These are phyloP conservation scores for Eubasilissa splendida DNA, from an alignment of 2,888 invertebrate genomes.

Conservation along the genomic window DNA sequence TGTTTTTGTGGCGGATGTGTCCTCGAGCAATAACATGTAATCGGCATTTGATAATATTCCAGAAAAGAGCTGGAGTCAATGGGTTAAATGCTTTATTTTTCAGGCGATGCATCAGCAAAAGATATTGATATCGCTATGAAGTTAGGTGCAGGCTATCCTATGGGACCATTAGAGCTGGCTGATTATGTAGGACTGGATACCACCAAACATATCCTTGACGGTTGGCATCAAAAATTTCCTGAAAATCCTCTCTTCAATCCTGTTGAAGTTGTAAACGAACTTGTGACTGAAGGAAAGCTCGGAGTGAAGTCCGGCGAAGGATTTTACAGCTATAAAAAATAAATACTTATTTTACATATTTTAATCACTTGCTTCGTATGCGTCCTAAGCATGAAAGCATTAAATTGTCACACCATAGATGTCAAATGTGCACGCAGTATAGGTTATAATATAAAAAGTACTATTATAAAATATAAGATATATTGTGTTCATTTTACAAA, in stretches of 20 bases:
- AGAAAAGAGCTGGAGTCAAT: too few relatives aligned
- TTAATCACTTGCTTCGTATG: too few relatives aligned
- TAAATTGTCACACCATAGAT: too few relatives aligned
- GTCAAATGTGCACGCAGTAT: too few relatives aligned
- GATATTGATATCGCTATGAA: constrained; percentile 95
- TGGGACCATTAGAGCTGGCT: constrained; percentile 90
- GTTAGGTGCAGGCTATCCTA: constrained; percentile 89
- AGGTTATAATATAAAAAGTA: too few relatives aligned
- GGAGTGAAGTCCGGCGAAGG: constrained; percentile 88
- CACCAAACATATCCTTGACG: constrained; percentile 82
- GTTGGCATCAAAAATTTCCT: constrained; percentile 83
- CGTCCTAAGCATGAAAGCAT: too few relatives aligned
- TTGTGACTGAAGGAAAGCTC: constrained; percentile 85
- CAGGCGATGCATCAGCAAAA: constrained; percentile 79
- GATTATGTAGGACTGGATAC: constrained; percentile 91
- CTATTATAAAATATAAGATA: too few relatives aligned
- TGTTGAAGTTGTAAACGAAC: constrained; percentile 75
- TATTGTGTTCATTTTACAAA: too few relatives aligned
- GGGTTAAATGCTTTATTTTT: background rate
- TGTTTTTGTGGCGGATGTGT: too few relatives aligned
- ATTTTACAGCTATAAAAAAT: constrained; percentile 82
- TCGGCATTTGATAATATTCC: too few relatives aligned
- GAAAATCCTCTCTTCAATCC: constrained; percentile 75
- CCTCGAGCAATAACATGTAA: too few relatives aligned
- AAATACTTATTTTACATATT: constrained; percentile 54